Evolutionary conservation across 1,140 invertebrate species (phyloP).

Genomic region (Caenorhabditis remanei): DNA sequence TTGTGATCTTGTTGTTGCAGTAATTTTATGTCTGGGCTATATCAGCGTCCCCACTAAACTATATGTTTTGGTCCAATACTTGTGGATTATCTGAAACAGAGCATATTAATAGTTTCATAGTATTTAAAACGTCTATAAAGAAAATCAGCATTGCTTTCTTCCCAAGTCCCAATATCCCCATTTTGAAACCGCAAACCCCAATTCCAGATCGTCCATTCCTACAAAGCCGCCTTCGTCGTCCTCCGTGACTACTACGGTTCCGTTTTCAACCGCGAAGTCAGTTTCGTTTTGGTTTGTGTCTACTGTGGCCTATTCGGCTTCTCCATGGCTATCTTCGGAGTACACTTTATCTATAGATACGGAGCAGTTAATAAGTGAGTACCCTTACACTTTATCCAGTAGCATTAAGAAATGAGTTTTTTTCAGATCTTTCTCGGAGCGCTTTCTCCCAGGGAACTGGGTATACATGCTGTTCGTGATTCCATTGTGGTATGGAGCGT

Average conservation of each 20-base stretch:
- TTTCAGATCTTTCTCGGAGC: constrained; percentile 3
- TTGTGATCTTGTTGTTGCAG: too few species aligned
- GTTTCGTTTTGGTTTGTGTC: constrained; percentile 27
- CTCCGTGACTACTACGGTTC: constrained; percentile 38
- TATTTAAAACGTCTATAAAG: too few species aligned
- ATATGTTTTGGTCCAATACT: too few species aligned
- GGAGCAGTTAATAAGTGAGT: constrained; percentile 22
- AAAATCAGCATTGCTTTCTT: too few species aligned
- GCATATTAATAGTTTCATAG: too few species aligned
- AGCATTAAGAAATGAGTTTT: background rate
- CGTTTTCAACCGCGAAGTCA: constrained; percentile 13
- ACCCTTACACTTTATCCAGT: too few species aligned
- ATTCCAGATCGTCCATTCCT: constrained; percentile 37
- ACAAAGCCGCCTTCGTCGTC: constrained; percentile 33
- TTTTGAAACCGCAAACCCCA: background rate
- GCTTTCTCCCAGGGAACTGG: constrained; percentile 20
- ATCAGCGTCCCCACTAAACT: too few species aligned
- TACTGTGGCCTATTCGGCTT: constrained; percentile 28
- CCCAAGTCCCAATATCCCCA: too few species aligned
- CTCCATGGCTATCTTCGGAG: constrained; percentile 33
- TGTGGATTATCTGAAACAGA: too few species aligned
- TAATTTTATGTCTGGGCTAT: too few species aligned
- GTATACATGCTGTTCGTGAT: constrained; percentile 20
- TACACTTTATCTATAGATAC: constrained; percentile 47
- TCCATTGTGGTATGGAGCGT: constrained; percentile 28